Base-by-base conservation (phyloP, 2,797 vertebrate species). In the Siniperca scherzeri region DNA sequence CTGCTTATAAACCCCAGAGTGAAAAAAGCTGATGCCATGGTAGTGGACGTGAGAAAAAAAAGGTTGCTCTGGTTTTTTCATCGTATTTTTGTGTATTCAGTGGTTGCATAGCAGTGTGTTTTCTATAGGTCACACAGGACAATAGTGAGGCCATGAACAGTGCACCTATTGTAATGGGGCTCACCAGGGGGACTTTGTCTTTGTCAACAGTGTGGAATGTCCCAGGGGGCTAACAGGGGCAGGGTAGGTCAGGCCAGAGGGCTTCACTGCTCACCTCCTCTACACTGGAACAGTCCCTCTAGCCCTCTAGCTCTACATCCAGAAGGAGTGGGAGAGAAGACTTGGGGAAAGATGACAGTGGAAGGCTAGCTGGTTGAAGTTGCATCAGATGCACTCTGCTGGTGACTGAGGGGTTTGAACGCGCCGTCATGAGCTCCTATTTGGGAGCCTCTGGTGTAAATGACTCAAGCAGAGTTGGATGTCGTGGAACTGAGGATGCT, bases 111-210 rank as follows among this genome's bases (percentile, higher is more conserved):
- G 93, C 92, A 74, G 90, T 93, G 93, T 92, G 88, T 94, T 96
- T 91, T 95, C 91, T 93, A 94, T 94, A 97, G 96, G 96, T 95
- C 85, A 93, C 93, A 91, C 71, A 91, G 95, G 92, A 97, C 96
- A 95, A 95, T 94, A 91, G 95, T 94, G 92, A 96, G 96, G 92
- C 94, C 71, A 9, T 66, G 85, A 89, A 95, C 95, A 92, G 96
- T 81, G 84, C 91, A 95, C 88, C 22, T 96, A 96, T 93, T 98
- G 96, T 96, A 92, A 94, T 94, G 94, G 95, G 89, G 95, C 95
- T 88, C 94, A 80, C 79, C 60, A 55, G 64, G 87, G 89, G 94
- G 88, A 86, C 88, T 92, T 93, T 92, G 91, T 93, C 85, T 97
- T 97, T 94, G 91, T 96, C 94, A 95, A 94, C 93, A 95, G 88